Percentiles rank a stretch among this genome's conserved stretches.
Conservation (phyloP, 2,888 invertebrate genomes). For the Philonicus albiceps region DNA sequence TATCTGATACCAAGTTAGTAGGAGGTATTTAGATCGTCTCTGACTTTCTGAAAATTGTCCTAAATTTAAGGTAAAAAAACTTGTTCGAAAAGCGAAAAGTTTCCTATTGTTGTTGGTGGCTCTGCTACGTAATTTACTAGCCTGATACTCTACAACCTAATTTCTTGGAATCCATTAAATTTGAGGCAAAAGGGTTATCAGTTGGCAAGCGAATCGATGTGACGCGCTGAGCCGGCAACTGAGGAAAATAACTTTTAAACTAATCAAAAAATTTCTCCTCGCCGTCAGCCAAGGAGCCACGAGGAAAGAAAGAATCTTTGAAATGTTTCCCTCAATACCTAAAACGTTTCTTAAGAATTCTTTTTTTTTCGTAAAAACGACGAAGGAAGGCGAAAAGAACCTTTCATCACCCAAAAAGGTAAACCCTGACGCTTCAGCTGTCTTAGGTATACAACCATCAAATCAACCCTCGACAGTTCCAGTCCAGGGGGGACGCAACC, state of each 20-base stretch:
- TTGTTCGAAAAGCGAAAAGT: neutral
- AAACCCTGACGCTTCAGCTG: constrained; percentile 40
- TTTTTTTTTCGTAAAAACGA: neutral
- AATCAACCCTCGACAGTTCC: constrained; percentile 11
- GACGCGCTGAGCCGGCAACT: neutral
- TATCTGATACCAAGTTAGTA: neutral
- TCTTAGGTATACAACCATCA: constrained; percentile 29
- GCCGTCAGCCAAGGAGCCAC: neutral
- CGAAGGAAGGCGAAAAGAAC: constrained; percentile 29
- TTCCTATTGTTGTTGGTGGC: neutral
- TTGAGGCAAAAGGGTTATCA: constrained; percentile 21
- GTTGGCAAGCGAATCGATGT: constrained; percentile 12
- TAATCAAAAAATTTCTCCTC: constrained; percentile 25
- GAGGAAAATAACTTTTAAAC: constrained; percentile 30
- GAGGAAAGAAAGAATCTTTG: constrained; percentile 26
- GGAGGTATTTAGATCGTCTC: neutral
- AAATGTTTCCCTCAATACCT: constrained; percentile 30
- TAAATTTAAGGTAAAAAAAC: neutral
- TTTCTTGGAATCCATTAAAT: constrained; percentile 27
- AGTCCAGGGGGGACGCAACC: constrained; percentile 15
- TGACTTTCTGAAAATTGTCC: neutral
- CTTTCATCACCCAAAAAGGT: constrained; percentile 36
- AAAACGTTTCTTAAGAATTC: neutral
- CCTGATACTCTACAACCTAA: neutral
- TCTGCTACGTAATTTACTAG: constrained; percentile 15